Evolutionary conservation across 2,888 invertebrate species (phyloP).

Genomic region (Noctua fimbriata): DNA sequence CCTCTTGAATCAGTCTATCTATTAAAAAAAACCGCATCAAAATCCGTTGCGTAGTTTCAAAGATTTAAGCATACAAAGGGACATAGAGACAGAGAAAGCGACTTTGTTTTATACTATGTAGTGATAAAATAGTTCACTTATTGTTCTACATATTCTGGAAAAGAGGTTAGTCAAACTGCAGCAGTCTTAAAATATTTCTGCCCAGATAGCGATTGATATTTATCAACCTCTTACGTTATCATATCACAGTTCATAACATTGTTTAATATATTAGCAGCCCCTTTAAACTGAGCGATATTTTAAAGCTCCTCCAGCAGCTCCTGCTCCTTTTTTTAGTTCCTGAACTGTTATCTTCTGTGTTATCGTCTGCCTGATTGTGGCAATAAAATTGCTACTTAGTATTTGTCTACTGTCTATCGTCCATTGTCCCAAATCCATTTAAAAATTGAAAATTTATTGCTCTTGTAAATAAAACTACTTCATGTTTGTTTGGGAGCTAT

Average conservation of each 20-base stretch:
- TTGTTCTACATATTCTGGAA: conserved; percentile 12
- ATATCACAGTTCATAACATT: conserved; percentile 41
- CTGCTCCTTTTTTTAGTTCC: no score
- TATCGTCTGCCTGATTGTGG: conserved; percentile 37
- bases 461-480: background rate
- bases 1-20: no score
- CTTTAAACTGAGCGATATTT: conserved; percentile 38
- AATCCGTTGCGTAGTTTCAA: no score
- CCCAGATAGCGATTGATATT: conserved; percentile 32
- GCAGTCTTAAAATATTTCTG: conserved; percentile 26
- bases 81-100: no score
- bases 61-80: no score
- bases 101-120: no score
- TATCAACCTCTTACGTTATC: conserved; percentile 27
- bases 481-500: conserved; percentile 13
- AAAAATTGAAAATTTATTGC: background rate
- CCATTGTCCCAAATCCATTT: background rate
- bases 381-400: conserved; percentile 15
- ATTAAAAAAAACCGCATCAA: no score
- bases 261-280: conserved; percentile 44
- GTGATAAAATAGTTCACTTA: conserved; percentile 1
- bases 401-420: background rate
- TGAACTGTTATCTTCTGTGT: conserved; percentile 30
- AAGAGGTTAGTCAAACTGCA: conserved; percentile 28
- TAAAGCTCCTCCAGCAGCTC: no score